A percentile compares a stretch with the other conserved stretches of the same genome.
These are phyloP conservation scores for Xiphorhynchus erythropygius DNA, from an alignment of 2,797 vertebrate species.

Conservation along the genomic window DNA sequence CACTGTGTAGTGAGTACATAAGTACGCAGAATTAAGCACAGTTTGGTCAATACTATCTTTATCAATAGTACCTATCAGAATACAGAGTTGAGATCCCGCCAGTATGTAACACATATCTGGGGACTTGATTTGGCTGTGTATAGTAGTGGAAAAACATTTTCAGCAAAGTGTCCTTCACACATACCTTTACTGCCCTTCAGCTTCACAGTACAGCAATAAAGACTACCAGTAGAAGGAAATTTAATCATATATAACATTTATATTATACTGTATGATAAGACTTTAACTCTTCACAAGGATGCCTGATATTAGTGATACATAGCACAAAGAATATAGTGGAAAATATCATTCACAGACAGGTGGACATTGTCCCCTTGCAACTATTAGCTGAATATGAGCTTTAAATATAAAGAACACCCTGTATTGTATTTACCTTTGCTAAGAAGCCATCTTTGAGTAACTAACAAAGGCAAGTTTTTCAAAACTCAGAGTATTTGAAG, in stretches of 20 bases:
- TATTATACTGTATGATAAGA: not conserved
- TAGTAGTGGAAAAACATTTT: not conserved
- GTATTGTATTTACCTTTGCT: not conserved
- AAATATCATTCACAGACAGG: not conserved
- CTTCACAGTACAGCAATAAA: not conserved
- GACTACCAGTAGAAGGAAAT: not conserved
- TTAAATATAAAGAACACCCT: not conserved
- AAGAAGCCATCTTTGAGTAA: not conserved
- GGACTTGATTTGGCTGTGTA: not conserved
- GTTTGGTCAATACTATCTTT: not conserved
- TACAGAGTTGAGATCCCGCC: not conserved
- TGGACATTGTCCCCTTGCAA: not conserved
- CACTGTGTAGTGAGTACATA: not conserved
- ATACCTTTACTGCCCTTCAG: not conserved
- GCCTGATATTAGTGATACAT: not conserved
- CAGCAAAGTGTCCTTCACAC: not conserved
- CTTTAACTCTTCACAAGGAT: not conserved
- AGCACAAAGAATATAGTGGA: not conserved
- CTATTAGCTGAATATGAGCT: not conserved
- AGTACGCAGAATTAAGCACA: not conserved
- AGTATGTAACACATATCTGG: not conserved
- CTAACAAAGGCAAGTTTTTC: not conserved
- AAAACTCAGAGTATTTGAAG: not conserved
- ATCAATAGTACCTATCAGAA: not conserved
- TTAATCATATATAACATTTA: not conserved